Base-by-base conservation (phyloP, 1,140 invertebrate species). In the Himalopsyche phryganea region DNA sequence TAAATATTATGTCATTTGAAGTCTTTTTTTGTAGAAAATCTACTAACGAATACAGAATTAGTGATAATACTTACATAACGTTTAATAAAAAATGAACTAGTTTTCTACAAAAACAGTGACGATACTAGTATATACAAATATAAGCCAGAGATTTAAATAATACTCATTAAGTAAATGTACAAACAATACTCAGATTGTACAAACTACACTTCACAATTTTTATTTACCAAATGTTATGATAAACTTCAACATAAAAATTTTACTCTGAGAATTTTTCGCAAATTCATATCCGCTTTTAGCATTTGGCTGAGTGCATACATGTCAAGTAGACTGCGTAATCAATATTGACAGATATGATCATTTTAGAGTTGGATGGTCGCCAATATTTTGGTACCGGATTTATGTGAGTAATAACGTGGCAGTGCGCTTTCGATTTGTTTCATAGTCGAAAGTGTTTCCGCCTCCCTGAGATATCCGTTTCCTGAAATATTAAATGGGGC, bases 261-360 rank as follows among this genome's bases (percentile, higher is more conserved):
- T n/a, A 40, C 38, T 40, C 6, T 6, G 6, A 15, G 18, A 15
- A 45, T 6, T 13, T 13, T 13, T 40, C 18, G 45, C 52, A 57
- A 48, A 49, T 48, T 57, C 14, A 23, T 18, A 17, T 6, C 20
- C 14, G 40, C 48, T 61, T 56, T 48, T 45, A 61, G 47, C 50
- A 45, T 51, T 55, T 56, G 59, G 52, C 59, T 49, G 49, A 18
- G 44, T 42, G 52, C 53, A 51, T 36, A 48, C 40, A 44, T 61
- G 59, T 61, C 53, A 61, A 56, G 56, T 56, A 56, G 59, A 49
- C 48, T 35, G 23, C 18, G 52, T 61, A 49, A 61, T 52, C 59
- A 56, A 61, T 61, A 61, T 61, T 61, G 59, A 61, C 59, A 61
- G 53, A 61, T 61, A 56, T 56, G 59, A 51, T 56, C 59, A 55